phyloP scores from a whole-genome alignment of 2,797 vertebrate species.

The Hydrolagus colliei region DNA sequence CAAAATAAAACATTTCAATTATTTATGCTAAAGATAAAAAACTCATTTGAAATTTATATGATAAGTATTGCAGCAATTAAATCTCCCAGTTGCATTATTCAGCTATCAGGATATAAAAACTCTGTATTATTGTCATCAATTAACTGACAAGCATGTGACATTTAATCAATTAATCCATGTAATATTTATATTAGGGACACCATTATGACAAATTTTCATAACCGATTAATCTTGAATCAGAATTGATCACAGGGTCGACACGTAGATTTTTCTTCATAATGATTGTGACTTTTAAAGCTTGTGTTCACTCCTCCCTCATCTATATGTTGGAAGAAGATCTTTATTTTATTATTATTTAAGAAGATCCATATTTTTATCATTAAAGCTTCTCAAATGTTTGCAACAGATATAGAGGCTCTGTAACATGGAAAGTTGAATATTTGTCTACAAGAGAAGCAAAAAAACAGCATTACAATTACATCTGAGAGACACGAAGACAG shows the following conservation, averaged over 20 bases:
- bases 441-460: too few relatives aligned
- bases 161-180: slow-evolving; percentile 2
- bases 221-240: neutral
- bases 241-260: neutral
- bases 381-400: too few relatives aligned
- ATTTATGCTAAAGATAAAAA: neutral
- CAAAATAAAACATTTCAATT: neutral
- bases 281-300: neutral
- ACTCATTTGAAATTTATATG: neutral
- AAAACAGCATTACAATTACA: too few relatives aligned
- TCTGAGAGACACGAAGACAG: too few relatives aligned
- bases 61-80: neutral
- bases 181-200: neutral
- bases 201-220: neutral
- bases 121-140: neutral
- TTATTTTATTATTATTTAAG: too few relatives aligned
- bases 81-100: neutral
- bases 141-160: neutral
- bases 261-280: too few relatives aligned
- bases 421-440: too few relatives aligned
- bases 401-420: too few relatives aligned
- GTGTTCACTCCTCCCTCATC: neutral
- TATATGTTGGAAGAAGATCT: neutral
- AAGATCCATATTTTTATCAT: too few relatives aligned
- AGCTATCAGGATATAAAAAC: neutral